phyloP scores from a whole-genome alignment of 1,140 invertebrate species.

The Brachionus sp. region DNA sequence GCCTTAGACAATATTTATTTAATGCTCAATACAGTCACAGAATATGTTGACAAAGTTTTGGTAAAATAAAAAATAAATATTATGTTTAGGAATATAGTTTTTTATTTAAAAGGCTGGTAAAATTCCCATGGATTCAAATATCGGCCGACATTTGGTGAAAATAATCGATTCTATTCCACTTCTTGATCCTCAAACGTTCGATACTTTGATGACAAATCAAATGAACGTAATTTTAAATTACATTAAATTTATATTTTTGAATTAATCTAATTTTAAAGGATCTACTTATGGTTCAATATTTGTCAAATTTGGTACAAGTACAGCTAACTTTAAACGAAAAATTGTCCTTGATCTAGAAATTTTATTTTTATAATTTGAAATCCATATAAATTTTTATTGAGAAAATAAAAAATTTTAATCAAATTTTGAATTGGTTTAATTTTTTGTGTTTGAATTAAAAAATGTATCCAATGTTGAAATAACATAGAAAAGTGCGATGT shows the following conservation, averaged over 20 bases:
- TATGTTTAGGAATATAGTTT: conserved; percentile 57
- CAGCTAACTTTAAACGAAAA: conserved; percentile 92
- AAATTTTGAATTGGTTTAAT: too few relatives aligned
- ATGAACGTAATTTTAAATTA: conserved; percentile 68
- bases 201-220: conserved; percentile 89
- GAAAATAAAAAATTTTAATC: conserved; percentile 33
- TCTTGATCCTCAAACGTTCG: conserved; percentile 82
- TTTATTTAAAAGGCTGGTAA: conserved; percentile 65
- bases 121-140: conserved; percentile 68
- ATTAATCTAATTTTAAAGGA: conserved; percentile 64
- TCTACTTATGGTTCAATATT: conserved; percentile 88
- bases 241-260: neutral
- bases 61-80: conserved; percentile 50
- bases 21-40: conserved; percentile 74
- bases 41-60: conserved; percentile 76
- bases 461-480: too few relatives aligned
- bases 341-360: conserved; percentile 64
- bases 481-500: too few relatives aligned
- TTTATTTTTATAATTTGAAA: neutral
- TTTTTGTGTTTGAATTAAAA: too few relatives aligned
- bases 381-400: neutral
- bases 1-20: conserved; percentile 72
- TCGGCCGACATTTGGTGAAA: conserved; percentile 78
- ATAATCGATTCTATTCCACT: conserved; percentile 83
- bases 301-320: conserved; percentile 90